These are phyloP conservation scores for Poliocrania exsul DNA, from an alignment of 2,797 vertebrate genomes.

Conservation along the genomic window DNA sequence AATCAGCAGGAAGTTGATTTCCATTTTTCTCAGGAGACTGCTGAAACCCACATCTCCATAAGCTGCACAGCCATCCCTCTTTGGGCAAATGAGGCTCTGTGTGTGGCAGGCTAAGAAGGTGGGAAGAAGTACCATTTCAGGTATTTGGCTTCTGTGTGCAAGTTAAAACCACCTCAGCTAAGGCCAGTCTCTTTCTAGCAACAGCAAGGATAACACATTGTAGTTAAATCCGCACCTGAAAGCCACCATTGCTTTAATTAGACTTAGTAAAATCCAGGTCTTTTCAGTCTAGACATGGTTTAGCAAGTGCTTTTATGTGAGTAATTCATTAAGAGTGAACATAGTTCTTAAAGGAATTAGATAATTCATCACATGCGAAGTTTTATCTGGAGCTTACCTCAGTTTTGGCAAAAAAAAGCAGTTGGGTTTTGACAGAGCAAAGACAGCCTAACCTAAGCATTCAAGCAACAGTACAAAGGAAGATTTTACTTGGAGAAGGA, in stretches of 20 bases:
- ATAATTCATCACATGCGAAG: neutral
- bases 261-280: slow-evolving; percentile 36
- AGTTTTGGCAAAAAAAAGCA: slow-evolving; percentile 8
- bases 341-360: slow-evolving; percentile 34
- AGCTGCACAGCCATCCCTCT: neutral
- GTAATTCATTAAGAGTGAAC: slow-evolving; percentile 2
- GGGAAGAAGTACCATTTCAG: neutral
- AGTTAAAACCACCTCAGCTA: neutral
- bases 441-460: neutral
- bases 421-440: neutral
- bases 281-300: slow-evolving; percentile 64
- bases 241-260: slow-evolving; percentile 31
- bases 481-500: neutral
- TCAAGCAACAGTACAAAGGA: neutral
- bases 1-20: neutral
- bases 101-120: neutral
- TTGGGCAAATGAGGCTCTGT: neutral
- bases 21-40: neutral
- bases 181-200: neutral
- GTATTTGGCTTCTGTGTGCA: neutral
- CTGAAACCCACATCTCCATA: accelerated
- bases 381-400: slow-evolving; percentile 12
- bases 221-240: slow-evolving; percentile 12
- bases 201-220: neutral
- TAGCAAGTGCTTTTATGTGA: slow-evolving; percentile 28